Evolutionary conservation across 2,113 vertebrate genomes (phyloP), one percentile per base, ranked within the genome.

Genomic region (Ciconia maguari): DNA sequence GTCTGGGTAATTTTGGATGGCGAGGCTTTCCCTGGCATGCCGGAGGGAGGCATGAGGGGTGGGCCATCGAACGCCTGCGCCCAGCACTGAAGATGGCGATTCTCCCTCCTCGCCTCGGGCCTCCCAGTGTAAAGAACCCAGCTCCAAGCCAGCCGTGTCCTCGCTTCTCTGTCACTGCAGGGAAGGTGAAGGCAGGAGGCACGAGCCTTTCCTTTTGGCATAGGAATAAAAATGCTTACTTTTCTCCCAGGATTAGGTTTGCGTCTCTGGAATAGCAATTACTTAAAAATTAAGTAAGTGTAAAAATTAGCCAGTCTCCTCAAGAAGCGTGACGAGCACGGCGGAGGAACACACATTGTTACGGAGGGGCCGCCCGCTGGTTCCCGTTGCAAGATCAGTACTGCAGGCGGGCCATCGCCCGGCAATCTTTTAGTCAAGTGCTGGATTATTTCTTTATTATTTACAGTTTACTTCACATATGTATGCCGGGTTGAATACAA

Each of bases 281-380:
- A 46, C 18, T 44, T 32, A 5, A 38, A 38, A 38, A 38, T 38
- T 38, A 38, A 38, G 38, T 38, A 38, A 13, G 52, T 11, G 11
- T 14, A 19, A 41, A 52, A 49, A 8, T 7, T 3, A 29, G 48
- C 15, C 62, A 6, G 20, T 19, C 25, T 24, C 21, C 41, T 52
- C 6, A 2, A 49, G 52, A 20, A 68, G 17, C 1, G 1, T 38
- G 38, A 38, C 38, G 38, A 38, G 38, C 38, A 38, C 38, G 9
- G 38, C 38, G 8, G 38, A n/a, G 24, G 24, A 24, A 5, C 62
- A 3, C 1, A 2, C 9, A 1, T 2, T 5, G 57, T 17, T 11
- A 24, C 4, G 4, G 1, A 0, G 0, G 2, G 41, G 10, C 32
- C 1, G 13, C 0, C 15, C 4, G 1, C 25, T 10, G 38, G 11